phyloP scores from a whole-genome alignment of 2,797 vertebrate species.

The Denticeps clupeoides region DNA sequence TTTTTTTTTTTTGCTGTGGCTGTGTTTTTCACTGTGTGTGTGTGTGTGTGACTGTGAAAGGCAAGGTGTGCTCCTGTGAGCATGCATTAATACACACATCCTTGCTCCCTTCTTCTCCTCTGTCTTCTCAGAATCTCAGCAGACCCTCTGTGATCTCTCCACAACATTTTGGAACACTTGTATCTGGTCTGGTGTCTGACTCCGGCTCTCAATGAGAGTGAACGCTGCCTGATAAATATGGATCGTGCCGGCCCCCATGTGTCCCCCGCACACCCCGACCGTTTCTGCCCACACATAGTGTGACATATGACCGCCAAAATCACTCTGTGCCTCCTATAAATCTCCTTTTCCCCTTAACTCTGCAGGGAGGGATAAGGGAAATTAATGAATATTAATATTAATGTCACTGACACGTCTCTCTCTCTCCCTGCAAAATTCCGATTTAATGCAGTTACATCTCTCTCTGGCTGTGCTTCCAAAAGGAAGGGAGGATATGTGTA shows the following conservation, averaged over 20 bases:
- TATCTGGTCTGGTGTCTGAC: not conserved
- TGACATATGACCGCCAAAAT: conserved; percentile 21
- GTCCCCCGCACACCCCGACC: not conserved
- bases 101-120: not conserved
- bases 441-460: not conserved
- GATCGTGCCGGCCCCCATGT: conserved; percentile 4
- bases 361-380: not conserved
- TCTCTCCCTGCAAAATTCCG: not conserved
- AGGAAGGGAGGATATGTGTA: not conserved
- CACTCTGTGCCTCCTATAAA: conserved; percentile 12
- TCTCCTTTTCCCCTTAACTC: conserved; percentile 13
- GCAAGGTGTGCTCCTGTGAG: too few relatives aligned
- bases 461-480: not conserved
- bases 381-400: conserved; percentile 29
- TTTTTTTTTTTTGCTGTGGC: conserved; percentile 11
- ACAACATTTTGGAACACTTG: conserved; percentile 2
- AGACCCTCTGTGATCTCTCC: not conserved
- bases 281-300: conserved; percentile 7
- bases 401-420: conserved; percentile 5
- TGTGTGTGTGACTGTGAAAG: not conserved
- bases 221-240: conserved; percentile 16
- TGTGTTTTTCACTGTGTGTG: conserved; percentile 14
- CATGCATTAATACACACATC: not conserved
- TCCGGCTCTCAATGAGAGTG: not conserved
- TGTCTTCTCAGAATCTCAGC: not conserved